Evolutionary conservation across 2,888 invertebrate genomes (phyloP).

Genomic region (Nomada goodeniana): DNA sequence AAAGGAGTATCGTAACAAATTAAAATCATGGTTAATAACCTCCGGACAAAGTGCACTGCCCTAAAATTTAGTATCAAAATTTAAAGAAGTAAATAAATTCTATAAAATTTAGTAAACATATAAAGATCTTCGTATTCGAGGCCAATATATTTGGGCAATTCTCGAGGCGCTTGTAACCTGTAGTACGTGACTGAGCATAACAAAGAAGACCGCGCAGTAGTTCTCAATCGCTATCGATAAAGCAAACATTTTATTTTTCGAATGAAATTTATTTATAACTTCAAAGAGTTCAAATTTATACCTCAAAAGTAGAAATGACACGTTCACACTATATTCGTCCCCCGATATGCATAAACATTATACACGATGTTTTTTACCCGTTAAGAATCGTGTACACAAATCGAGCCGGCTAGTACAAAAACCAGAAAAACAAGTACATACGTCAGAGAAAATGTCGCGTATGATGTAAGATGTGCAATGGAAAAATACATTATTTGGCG

Average conservation of each 20-base stretch:
- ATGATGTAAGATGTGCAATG: too few relatives aligned
- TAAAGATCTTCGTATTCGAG: neutral
- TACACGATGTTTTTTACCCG: too few relatives aligned
- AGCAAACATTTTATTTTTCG: neutral
- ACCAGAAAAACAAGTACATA: too few relatives aligned
- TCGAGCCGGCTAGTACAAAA: too few relatives aligned
- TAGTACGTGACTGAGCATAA: conserved; percentile 32
- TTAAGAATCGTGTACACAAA: too few relatives aligned
- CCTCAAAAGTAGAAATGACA: too few relatives aligned
- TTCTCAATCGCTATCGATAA: conserved; percentile 28
- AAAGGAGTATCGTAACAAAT: too few relatives aligned
- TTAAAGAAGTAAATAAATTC: neutral
- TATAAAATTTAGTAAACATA: neutral
- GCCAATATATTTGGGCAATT: neutral
- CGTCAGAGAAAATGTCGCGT: too few relatives aligned
- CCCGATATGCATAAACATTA: too few relatives aligned
- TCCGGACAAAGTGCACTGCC: neutral
- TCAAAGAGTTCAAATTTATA: neutral
- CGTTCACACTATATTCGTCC: too few relatives aligned
- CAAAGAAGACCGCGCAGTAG: conserved; percentile 28
- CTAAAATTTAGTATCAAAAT: neutral
- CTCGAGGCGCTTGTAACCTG: neutral
- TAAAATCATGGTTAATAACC: neutral
- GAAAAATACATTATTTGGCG: too few relatives aligned
- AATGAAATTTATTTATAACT: neutral